Conservation (phyloP, 2,113 vertebrate species). For the Ochotona princeps region DNA sequence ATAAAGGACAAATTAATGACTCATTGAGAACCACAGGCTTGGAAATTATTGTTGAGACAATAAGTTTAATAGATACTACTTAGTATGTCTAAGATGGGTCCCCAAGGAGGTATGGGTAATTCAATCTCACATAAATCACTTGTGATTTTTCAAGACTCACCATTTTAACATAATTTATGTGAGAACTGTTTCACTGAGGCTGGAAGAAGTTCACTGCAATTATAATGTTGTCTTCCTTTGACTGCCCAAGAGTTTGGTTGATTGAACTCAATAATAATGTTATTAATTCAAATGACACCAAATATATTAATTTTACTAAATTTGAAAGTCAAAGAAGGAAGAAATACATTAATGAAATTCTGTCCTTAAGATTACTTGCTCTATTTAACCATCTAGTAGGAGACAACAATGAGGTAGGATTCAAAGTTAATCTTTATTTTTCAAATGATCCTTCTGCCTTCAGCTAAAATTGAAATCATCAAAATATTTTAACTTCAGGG, state of each 20-base stretch:
- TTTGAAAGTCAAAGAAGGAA: not conserved
- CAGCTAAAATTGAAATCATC: slow-evolving; percentile 8
- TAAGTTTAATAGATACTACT: slow-evolving; percentile 41
- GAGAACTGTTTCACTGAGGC: slow-evolving; percentile 33
- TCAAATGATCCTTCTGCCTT: not conserved
- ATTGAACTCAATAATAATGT: slow-evolving; percentile 21
- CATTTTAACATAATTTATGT: slow-evolving; percentile 34
- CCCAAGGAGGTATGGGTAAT: slow-evolving; percentile 41
- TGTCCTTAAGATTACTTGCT: not conserved
- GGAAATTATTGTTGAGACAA: slow-evolving; percentile 57
- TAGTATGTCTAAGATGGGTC: not conserved
- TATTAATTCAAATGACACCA: not conserved
- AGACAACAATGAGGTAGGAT: not conserved
- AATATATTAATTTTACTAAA: slow-evolving; percentile 13
- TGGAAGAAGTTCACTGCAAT: not conserved
- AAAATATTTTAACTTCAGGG: slow-evolving; percentile 23
- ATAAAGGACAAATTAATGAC: slow-evolving; percentile 56
- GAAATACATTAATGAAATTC: not conserved
- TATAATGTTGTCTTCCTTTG: slow-evolving; percentile 12
- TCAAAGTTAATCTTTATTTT: not conserved
- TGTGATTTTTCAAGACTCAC: not conserved
- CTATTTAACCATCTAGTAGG: not conserved
- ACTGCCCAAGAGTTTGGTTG: not conserved
- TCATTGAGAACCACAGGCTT: slow-evolving; percentile 56
- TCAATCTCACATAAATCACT: slow-evolving; percentile 58